A percentile compares a stretch with the other conserved stretches of the same genome.
Evolutionary conservation across 1,140 invertebrate species (phyloP).

Genomic region (Rhynchophorus ferrugineus): DNA sequence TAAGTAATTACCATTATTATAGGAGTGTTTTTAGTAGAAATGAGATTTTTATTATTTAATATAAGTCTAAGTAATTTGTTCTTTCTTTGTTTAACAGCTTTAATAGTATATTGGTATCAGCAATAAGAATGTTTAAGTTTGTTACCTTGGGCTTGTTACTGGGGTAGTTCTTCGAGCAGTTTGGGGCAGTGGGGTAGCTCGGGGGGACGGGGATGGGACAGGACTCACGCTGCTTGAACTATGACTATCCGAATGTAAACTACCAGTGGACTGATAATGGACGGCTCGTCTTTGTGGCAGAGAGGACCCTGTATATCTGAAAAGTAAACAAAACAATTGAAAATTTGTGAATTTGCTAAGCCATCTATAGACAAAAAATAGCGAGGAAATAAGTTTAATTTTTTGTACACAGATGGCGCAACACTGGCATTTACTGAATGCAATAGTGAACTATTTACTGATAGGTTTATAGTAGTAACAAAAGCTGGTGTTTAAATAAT

Average conservation of each 20-base stretch:
- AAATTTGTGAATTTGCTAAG: constrained; percentile 4
- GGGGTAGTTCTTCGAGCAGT: constrained; percentile 32
- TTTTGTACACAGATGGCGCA: too few relatives aligned
- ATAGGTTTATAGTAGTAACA: too few relatives aligned
- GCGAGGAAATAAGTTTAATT: not conserved
- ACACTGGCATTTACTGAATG: too few relatives aligned
- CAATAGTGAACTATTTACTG: too few relatives aligned
- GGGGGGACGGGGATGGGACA: constrained; percentile 72
- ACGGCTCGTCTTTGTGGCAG: constrained; percentile 54
- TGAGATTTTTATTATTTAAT: too few relatives aligned
- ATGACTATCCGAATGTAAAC: constrained; percentile 75
- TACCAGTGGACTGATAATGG: constrained; percentile 79
- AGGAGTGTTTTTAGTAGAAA: too few relatives aligned
- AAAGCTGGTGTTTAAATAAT: too few relatives aligned
- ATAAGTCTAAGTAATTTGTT: too few relatives aligned
- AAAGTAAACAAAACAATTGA: constrained; percentile 11
- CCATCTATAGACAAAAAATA: not conserved
- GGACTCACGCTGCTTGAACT: constrained; percentile 77
- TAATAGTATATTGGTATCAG: too few relatives aligned
- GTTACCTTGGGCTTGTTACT: constrained; percentile 34
- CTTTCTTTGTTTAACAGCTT: too few relatives aligned
- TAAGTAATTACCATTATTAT: too few relatives aligned
- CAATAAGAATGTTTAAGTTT: too few relatives aligned
- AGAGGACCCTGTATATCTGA: constrained; percentile 31
- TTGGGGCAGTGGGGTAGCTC: constrained; percentile 58